phyloP scores from a whole-genome alignment of 2,113 vertebrate genomes.

The Pollachius pollachius region DNA sequence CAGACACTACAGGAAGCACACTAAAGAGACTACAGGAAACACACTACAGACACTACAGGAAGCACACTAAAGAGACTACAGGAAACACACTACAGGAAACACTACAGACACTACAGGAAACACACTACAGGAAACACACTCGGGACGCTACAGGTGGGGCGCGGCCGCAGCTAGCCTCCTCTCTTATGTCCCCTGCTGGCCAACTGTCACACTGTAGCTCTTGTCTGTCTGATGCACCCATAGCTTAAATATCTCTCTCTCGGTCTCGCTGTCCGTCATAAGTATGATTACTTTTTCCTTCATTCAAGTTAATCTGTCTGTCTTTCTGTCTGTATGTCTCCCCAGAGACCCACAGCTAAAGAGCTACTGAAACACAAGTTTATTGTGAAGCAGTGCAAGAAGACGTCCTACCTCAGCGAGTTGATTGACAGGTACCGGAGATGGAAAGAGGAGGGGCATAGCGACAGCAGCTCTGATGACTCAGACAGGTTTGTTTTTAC shows the following conservation, averaged over 20 bases:
- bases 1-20: too few species aligned
- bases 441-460: slow-evolving; percentile 93
- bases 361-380: slow-evolving; percentile 98
- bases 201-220: background rate
- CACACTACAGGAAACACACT: too few species aligned
- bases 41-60: too few species aligned
- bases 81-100: too few species aligned
- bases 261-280: background rate
- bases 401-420: slow-evolving; percentile 96
- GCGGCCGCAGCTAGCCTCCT: too few species aligned
- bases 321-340: background rate
- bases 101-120: too few species aligned
- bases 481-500: slow-evolving; percentile 82
- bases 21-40: too few species aligned
- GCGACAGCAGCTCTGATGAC: slow-evolving; percentile 88
- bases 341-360: slow-evolving; percentile 90
- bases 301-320: background rate
- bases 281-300: background rate
- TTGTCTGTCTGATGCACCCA: background rate
- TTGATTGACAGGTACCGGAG: slow-evolving; percentile 91
- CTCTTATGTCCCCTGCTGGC: background rate
- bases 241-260: background rate
- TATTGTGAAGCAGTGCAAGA: slow-evolving; percentile 91
- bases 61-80: too few species aligned
- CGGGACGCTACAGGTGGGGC: too few species aligned